A percentile compares a stretch with the other conserved stretches of the same genome.
These are phyloP conservation scores for Aphrocallistes beatrix DNA, from an alignment of 37 sponge, comb jelly and placozoan genomes.

Conservation along the genomic window DNA sequence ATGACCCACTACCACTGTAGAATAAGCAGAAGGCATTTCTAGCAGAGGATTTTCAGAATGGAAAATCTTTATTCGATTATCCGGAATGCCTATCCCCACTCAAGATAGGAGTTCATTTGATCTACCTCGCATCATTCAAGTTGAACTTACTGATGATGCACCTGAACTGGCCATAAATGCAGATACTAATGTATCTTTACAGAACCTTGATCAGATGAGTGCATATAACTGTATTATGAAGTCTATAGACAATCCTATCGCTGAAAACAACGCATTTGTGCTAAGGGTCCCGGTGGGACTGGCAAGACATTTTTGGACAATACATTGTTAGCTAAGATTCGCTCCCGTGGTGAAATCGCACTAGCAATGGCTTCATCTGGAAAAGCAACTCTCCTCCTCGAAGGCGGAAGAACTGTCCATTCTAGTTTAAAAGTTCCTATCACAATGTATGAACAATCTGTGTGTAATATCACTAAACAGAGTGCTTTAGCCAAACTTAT, in stretches of 20 bases:
- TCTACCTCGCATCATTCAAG: background rate
- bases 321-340: background rate
- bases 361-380: slow-evolving; percentile 9
- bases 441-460: background rate
- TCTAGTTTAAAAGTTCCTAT: background rate
- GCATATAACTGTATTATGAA: background rate
- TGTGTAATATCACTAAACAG: background rate
- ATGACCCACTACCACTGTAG: background rate
- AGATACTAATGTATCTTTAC: background rate
- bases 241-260: background rate
- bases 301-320: background rate
- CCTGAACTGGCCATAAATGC: background rate
- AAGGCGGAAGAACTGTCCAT: slow-evolving; percentile 2
- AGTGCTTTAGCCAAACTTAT: background rate
- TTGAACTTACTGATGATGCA: background rate
- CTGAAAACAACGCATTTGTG: background rate
- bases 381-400: background rate
- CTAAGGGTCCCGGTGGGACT: background rate
- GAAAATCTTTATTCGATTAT: background rate
- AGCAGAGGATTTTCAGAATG: background rate
- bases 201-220: background rate
- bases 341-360: background rate
- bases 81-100: background rate
- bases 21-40: background rate
- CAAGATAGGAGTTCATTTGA: background rate